These are phyloP conservation scores for Scaptomyza hsui DNA, from an alignment of 1,140 invertebrate species.

Conservation along the genomic window DNA sequence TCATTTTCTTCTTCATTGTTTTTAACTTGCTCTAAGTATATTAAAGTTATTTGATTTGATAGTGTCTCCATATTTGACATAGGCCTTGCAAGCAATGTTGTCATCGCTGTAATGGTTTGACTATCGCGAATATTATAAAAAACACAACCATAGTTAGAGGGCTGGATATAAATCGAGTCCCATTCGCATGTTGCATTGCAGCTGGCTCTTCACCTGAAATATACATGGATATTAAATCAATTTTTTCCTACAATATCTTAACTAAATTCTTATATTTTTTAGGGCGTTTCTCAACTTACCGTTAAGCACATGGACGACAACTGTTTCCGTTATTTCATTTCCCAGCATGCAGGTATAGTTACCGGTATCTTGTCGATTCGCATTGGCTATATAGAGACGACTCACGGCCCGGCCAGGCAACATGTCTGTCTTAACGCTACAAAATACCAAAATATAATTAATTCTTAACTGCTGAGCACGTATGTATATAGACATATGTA, in stretches of 20 bases:
- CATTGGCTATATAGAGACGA: constrained; percentile 92
- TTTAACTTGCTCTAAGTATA: constrained; percentile 39
- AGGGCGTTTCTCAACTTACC: constrained; percentile 87
- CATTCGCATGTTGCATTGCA: constrained; percentile 82
- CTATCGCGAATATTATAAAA: constrained; percentile 61
- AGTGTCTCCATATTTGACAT: constrained; percentile 1
- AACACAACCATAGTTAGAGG: constrained; percentile 76
- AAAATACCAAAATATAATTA: constrained; percentile 57
- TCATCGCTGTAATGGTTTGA: constrained; percentile 63
- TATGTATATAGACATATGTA: not conserved
- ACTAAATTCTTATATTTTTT: no score
- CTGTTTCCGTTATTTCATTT: constrained; percentile 90
- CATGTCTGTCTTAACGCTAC: constrained; percentile 92
- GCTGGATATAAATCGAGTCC: constrained; percentile 47
- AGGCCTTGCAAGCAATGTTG: constrained; percentile 42
- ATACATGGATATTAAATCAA: not conserved
- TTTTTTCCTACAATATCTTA: no score
- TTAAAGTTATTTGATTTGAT: constrained; percentile 24
- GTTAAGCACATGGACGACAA: constrained; percentile 93
- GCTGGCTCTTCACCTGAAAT: constrained; percentile 78
- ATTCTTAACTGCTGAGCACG: no score
- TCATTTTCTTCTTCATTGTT: constrained; percentile 1
- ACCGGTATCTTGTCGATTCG: constrained; percentile 92
- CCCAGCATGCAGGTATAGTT: constrained; percentile 93
- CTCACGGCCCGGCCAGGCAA: constrained; percentile 90